Evolutionary conservation across 2,113 vertebrate genomes (phyloP).

Genomic region (Oryctolagus cuniculus): DNA sequence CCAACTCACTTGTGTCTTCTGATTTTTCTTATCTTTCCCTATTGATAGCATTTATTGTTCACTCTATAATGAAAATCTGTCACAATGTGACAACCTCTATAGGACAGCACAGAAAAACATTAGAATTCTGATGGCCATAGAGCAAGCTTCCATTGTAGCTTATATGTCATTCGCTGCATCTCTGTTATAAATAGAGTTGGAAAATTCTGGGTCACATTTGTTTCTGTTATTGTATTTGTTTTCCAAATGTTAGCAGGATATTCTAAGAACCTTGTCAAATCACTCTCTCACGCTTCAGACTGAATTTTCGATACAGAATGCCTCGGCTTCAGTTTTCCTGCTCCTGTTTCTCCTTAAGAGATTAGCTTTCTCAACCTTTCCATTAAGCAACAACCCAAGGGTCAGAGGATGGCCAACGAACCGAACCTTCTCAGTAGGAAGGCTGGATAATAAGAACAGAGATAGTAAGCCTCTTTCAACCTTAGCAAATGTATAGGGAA

Average conservation of each 20-base stretch:
- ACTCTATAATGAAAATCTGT: conserved; percentile 59
- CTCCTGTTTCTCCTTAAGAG: conserved; percentile 22
- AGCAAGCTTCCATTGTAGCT: neutral
- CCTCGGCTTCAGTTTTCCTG: neutral
- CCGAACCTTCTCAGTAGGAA: neutral
- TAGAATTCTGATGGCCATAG: neutral
- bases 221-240: neutral
- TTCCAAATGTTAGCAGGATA: neutral
- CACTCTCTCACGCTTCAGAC: neutral
- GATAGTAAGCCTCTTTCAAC: conserved; percentile 28
- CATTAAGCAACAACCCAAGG: neutral
- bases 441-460: neutral
- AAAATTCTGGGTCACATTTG: neutral
- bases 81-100: conserved; percentile 25
- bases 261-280: conserved; percentile 43
- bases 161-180: neutral
- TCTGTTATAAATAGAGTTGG: conserved; percentile 48
- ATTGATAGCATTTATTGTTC: conserved; percentile 54
- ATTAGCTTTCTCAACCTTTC: conserved; percentile 37
- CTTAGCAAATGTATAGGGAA: neutral
- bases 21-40: conserved; percentile 49
- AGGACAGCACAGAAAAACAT: conserved; percentile 25
- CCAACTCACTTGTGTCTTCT: conserved; percentile 40
- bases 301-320: conserved; percentile 45
- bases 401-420: neutral